Evolutionary conservation across 1,140 invertebrate genomes (phyloP).

Genomic region (Zelostemma sp.): DNA sequence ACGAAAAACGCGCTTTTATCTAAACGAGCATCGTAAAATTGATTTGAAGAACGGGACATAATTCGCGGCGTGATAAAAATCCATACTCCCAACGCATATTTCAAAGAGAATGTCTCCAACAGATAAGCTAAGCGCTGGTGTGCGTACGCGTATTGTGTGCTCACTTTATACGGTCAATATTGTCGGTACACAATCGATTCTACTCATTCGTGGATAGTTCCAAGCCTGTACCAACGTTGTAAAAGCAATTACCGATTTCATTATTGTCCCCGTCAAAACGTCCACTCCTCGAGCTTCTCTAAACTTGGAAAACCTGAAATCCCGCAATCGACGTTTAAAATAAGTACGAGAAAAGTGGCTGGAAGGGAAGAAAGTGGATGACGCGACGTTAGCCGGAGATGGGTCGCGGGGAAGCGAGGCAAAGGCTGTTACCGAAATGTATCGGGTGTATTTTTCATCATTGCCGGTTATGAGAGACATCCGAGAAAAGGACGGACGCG

Average conservation of each 20-base stretch:
- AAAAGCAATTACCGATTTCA: constrained; percentile 7
- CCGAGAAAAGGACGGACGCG: background rate
- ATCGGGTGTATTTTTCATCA: constrained; percentile 1
- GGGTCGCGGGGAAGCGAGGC: too few relatives aligned
- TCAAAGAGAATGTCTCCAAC: background rate
- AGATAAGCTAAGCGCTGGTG: constrained; percentile 35
- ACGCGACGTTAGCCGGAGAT: too few relatives aligned
- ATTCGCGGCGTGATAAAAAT: too few relatives aligned
- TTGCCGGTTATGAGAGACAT: background rate
- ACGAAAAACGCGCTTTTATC: too few relatives aligned
- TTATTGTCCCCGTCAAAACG: too few relatives aligned
- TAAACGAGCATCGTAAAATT: too few relatives aligned
- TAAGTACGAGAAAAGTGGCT: too few relatives aligned
- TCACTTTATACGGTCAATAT: constrained; percentile 31
- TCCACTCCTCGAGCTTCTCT: too few relatives aligned
- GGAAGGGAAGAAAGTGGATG: too few relatives aligned
- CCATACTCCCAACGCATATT: background rate
- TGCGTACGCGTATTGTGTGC: constrained; percentile 25
- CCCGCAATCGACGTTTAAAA: too few relatives aligned
- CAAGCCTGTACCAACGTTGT: constrained; percentile 31
- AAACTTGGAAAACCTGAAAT: too few relatives aligned
- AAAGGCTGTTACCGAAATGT: background rate
- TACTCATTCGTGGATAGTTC: constrained; percentile 40
- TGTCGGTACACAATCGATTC: constrained; percentile 38
- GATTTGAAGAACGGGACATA: too few relatives aligned